Evolutionary conservation across 92 coral and sea anemone genomes (phyloP), one percentile per base, ranked within the genome.

Genomic region (Isaurus tuberculatus): DNA sequence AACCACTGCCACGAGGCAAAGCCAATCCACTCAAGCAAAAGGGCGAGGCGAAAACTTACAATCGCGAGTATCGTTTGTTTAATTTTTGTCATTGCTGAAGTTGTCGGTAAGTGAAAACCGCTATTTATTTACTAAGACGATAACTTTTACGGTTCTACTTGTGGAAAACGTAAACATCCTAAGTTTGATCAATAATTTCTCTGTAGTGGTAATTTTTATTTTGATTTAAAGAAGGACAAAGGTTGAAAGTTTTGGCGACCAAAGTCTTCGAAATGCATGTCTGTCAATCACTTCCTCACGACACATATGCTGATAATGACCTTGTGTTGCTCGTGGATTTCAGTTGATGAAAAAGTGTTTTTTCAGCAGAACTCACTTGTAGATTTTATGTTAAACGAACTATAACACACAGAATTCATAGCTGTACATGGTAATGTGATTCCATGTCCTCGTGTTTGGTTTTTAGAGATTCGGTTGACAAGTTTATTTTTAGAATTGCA

Each of bases 51-150:
- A 64, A 96, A 96, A 64, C 92, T 96, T 1, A 73, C 94, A 23
- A 73, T 94, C 55, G 99, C 99, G 3, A 96, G 99, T 85, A 65
- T 84, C 57, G 95, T 96, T 13, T 96, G 99, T 65, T 74, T 96
- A 67, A 65, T 96, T 19, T 96, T 96, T 83, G 99, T 93, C 71
- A 72, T 96, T 67, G 98, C 97, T 20, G 99, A 96, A 77, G 98
- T 85, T 4, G 60, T 96, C 13, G 99, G 99, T 96, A 81, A 92
- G 99, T 80, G 34, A 14, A 8, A 9, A 63, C 29, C 28, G 28
- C 63, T n/a, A 2, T 19, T 55, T 16, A 44, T 17, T 3, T 25
- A 3, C 13, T 8, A 27, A 57, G 53, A 27, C 25, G 58, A 13
- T 20, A 46, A 25, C 15, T 13, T 26, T 27, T 26, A 5, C 43